phyloP scores from a whole-genome alignment of 2,113 vertebrate genomes.

The Grallaria varia region DNA sequence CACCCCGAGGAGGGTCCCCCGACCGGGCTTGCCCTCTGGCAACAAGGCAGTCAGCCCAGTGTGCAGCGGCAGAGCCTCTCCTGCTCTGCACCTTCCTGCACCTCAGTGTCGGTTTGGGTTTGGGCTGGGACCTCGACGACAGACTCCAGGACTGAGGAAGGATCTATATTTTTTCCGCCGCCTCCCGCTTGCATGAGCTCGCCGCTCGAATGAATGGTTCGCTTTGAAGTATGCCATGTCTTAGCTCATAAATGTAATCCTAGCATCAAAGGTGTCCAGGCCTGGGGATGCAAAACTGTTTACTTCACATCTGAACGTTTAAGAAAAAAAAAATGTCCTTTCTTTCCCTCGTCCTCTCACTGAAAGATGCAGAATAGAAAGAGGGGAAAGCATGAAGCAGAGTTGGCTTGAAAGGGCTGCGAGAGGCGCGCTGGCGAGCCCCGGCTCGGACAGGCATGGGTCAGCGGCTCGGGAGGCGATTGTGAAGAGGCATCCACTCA shows the following conservation, averaged over 20 bases:
- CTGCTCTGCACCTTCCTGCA: not conserved
- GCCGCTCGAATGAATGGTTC: constrained; percentile 73
- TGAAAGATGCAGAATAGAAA: constrained; percentile 67
- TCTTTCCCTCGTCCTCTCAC: constrained; percentile 59
- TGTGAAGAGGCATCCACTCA: constrained; percentile 86
- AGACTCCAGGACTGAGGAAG: not conserved
- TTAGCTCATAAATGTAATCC: constrained; percentile 82
- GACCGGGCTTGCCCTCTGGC: not conserved
- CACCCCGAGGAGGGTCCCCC: not conserved
- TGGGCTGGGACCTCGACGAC: not conserved
- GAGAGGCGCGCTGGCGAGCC: constrained; percentile 55
- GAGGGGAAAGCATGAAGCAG: constrained; percentile 28
- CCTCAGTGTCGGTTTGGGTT: not conserved
- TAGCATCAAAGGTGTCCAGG: constrained; percentile 77
- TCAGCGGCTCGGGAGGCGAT: constrained; percentile 79
- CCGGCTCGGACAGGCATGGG: constrained; percentile 76
- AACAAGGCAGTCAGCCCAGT: not conserved
- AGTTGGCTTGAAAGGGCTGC: constrained; percentile 74
- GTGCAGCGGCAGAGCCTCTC: not conserved
- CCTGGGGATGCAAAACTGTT: constrained; percentile 76
- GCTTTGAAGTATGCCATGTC: constrained; percentile 82
- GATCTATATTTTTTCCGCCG: not conserved
- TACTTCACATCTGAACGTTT: constrained; percentile 70
- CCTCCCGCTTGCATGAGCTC: constrained; percentile 7
- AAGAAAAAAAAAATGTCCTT: constrained; percentile 68